Percentiles rank a stretch among this genome's conserved stretches.
Conservation (phyloP, 1,140 invertebrate genomes). For the Pygmarrhopalites habei region DNA sequence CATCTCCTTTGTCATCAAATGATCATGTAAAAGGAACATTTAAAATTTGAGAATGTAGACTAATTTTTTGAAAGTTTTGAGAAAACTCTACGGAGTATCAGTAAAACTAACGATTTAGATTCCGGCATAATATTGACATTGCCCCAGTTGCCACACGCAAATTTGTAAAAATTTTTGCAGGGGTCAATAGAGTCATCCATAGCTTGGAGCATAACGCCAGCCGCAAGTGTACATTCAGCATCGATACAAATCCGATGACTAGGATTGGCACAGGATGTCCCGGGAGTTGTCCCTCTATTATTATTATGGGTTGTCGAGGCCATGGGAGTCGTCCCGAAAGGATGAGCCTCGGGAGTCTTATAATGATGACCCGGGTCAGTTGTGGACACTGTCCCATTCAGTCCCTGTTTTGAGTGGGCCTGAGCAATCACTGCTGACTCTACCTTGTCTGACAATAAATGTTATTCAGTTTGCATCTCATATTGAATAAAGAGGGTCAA, state of each 20-base stretch:
- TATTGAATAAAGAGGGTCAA: not conserved
- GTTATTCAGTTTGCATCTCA: not conserved
- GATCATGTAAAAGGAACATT: too few relatives aligned
- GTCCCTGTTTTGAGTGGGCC: not conserved
- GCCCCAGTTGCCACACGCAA: conserved; percentile 43
- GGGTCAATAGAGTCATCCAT: conserved; percentile 40
- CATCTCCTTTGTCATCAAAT: too few relatives aligned
- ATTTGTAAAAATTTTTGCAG: conserved; percentile 45
- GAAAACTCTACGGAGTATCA: too few relatives aligned
- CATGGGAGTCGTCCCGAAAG: not conserved
- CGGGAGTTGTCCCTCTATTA: not conserved
- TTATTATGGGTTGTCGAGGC: not conserved
- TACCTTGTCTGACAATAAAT: not conserved
- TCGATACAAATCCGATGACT: not conserved
- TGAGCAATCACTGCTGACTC: not conserved
- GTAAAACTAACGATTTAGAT: too few relatives aligned
- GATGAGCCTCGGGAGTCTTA: too few relatives aligned
- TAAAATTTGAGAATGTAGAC: too few relatives aligned
- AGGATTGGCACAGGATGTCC: not conserved
- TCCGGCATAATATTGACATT: conserved; percentile 39
- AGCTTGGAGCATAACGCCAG: not conserved
- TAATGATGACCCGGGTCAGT: too few relatives aligned
- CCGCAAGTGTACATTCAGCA: not conserved
- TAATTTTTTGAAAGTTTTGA: too few relatives aligned
- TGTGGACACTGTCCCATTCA: too few relatives aligned